These are phyloP conservation scores for Oeneis ivallda DNA, from an alignment of 2,888 invertebrate genomes.

Conservation along the genomic window DNA sequence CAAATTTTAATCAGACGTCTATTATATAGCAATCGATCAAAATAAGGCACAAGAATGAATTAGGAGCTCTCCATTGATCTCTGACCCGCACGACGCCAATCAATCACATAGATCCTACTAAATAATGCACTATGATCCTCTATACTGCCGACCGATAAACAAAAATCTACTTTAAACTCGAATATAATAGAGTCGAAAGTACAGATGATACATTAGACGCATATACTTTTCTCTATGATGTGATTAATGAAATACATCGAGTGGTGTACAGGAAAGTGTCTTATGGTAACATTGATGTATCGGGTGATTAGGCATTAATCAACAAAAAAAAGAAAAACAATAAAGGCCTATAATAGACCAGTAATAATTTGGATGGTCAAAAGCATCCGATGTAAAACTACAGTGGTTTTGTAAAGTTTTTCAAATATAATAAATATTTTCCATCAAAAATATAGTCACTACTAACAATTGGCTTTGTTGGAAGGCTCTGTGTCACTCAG, in stretches of 20 bases:
- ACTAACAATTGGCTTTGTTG: too few species aligned
- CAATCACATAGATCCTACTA: conserved; percentile 72
- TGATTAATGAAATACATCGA: conserved; percentile 70
- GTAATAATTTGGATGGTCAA: not conserved
- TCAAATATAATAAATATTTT: too few species aligned
- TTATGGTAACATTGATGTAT: conserved; percentile 69
- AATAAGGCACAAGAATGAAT: conserved; percentile 64
- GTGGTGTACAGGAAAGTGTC: conserved; percentile 62
- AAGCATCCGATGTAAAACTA: too few species aligned
- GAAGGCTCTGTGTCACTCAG: too few species aligned
- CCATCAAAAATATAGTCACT: too few species aligned
- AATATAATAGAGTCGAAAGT: conserved; percentile 45
- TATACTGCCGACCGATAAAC: conserved; percentile 24
- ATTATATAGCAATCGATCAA: conserved; percentile 46
- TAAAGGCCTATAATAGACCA: not conserved
- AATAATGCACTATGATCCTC: conserved; percentile 58
- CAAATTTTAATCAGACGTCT: conserved; percentile 17
- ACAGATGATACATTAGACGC: conserved; percentile 35
- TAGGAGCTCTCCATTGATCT: conserved; percentile 63
- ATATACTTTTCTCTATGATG: conserved; percentile 59
- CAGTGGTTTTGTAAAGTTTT: too few species aligned
- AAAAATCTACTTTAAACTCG: conserved; percentile 45
- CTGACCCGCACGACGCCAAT: conserved; percentile 66
- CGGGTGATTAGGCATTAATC: conserved; percentile 45
- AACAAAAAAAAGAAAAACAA: conserved; percentile 15